phyloP scores from a whole-genome alignment of 2,888 invertebrate genomes.

The Flexamia atlantica region DNA sequence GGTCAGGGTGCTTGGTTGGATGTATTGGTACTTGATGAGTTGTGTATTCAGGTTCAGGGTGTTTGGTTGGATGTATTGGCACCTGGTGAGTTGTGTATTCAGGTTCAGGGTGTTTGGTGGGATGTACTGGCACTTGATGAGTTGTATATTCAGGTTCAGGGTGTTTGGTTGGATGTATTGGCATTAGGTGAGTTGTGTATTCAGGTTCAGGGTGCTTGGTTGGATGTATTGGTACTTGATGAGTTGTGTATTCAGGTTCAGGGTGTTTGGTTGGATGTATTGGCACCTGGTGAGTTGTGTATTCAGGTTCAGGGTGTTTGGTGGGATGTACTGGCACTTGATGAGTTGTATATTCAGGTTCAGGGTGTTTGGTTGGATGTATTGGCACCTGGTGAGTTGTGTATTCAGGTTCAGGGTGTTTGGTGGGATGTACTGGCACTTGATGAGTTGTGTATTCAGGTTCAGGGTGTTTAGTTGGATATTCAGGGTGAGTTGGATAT shows the following conservation, averaged over 20 bases:
- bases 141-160: conserved; percentile 28
- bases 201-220: conserved; percentile 5
- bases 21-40: neutral
- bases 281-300: neutral
- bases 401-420: neutral
- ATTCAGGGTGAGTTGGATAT: neutral
- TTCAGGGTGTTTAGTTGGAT: conserved; percentile 7
- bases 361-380: neutral
- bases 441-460: neutral
- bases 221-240: neutral
- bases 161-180: neutral
- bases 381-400: conserved; percentile 1
- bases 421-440: neutral
- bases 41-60: conserved; percentile 5
- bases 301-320: conserved; percentile 7
- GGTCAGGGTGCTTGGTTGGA: conserved; percentile 4
- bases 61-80: neutral
- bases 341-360: neutral
- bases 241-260: neutral
- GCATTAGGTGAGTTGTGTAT: neutral
- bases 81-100: neutral
- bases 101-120: conserved; percentile 13
- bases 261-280: neutral
- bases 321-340: neutral
- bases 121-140: neutral